A percentile compares a stretch with the other conserved stretches of the same genome.
phyloP scores from a whole-genome alignment of 2,797 vertebrate species.

The Phrynocephalus guinanensis region DNA sequence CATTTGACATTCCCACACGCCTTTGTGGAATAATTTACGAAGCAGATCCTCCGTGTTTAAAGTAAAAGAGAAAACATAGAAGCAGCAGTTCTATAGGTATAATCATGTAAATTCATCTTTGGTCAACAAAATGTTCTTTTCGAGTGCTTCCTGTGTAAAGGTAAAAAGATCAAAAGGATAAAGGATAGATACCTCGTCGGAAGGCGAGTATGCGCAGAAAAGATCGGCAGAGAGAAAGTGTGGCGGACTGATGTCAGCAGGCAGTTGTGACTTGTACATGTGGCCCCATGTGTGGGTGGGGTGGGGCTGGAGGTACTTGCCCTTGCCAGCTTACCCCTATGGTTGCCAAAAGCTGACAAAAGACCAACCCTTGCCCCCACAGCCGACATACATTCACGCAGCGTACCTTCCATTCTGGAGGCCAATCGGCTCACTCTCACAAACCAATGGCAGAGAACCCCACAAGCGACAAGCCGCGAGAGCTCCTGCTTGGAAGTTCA shows the following conservation, averaged over 20 bases:
- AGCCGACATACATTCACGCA: neutral
- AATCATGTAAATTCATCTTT: constrained; percentile 54
- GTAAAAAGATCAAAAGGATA: neutral
- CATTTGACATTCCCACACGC: no score
- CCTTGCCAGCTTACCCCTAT: neutral
- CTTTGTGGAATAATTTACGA: neutral
- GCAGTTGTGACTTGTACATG: fast-evolving
- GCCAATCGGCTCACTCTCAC: constrained; percentile 2
- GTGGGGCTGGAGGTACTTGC: no score
- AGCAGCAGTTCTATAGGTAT: neutral
- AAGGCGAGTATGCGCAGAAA: neutral
- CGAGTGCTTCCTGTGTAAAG: neutral
- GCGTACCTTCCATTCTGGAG: neutral
- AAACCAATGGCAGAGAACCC: neutral
- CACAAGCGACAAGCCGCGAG: neutral
- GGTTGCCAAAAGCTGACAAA: neutral
- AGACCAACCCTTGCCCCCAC: neutral
- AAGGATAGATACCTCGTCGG: neutral
- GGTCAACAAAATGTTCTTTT: constrained; percentile 61
- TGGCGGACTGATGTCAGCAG: no score
- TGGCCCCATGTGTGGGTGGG: neutral
- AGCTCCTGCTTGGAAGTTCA: neutral
- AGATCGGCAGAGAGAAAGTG: neutral
- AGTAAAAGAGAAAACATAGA: neutral
- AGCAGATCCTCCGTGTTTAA: neutral